These are phyloP conservation scores for Poeciliopsis turrubarensis DNA, from an alignment of 2,113 vertebrate genomes.

Conservation along the genomic window DNA sequence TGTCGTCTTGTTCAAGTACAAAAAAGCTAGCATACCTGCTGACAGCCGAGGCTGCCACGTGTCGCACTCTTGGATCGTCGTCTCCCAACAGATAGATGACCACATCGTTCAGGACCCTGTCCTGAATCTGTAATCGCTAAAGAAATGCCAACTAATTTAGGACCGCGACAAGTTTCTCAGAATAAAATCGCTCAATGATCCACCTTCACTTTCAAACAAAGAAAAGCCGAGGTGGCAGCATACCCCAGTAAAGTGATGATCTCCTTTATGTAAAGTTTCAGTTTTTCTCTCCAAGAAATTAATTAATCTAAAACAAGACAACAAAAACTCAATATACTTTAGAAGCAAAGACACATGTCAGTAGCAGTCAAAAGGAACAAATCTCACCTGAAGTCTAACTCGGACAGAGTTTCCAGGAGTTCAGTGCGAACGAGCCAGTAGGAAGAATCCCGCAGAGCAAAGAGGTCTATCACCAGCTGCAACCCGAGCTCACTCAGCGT, in stretches of 20 bases:
- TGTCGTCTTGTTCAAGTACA: not conserved
- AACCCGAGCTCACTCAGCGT: slow-evolving; percentile 91
- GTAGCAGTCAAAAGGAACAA: not conserved
- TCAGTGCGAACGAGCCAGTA: slow-evolving; percentile 98
- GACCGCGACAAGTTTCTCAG: not conserved
- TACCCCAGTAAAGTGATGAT: slow-evolving; percentile 94
- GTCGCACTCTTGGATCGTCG: slow-evolving; percentile 93
- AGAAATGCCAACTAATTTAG: not conserved
- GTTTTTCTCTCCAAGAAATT: slow-evolving; percentile 90
- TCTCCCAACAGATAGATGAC: slow-evolving; percentile 91
- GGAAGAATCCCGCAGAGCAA: slow-evolving; percentile 87
- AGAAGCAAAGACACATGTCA: not conserved
- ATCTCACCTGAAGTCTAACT: slow-evolving; percentile 92
- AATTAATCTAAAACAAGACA: slow-evolving; percentile 80
- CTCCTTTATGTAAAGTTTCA: slow-evolving; percentile 86
- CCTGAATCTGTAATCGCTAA: slow-evolving; percentile 90
- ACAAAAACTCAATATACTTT: not conserved
- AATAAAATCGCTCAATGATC: not conserved
- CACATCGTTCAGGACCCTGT: slow-evolving; percentile 86
- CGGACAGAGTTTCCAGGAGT: slow-evolving; percentile 92
- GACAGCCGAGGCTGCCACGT: slow-evolving; percentile 86
- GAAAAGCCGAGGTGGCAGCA: not conserved
- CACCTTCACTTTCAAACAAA: not conserved
- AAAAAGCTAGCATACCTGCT: slow-evolving; percentile 78
- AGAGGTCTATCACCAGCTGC: slow-evolving; percentile 87